Conservation (phyloP, 2,888 invertebrate species). For the Ethmia dodecea region DNA sequence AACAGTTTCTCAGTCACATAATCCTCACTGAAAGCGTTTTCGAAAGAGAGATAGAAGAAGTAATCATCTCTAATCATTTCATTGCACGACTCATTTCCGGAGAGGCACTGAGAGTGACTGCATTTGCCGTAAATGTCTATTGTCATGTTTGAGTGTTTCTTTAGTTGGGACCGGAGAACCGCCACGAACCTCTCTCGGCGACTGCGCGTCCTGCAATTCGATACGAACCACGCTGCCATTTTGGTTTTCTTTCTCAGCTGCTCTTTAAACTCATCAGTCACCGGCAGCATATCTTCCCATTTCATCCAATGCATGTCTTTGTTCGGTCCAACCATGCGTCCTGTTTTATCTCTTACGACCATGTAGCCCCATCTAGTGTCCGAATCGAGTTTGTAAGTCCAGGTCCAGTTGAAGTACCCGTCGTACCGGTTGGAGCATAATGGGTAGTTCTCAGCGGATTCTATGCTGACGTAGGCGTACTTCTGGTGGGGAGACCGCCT, state of each 20-base stretch:
- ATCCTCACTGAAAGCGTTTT: slow-evolving; percentile 40
- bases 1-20: slow-evolving; percentile 48
- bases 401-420: slow-evolving; percentile 59
- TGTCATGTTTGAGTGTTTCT: neutral
- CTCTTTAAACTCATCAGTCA: slow-evolving; percentile 20
- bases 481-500: slow-evolving; percentile 42
- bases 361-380: slow-evolving; percentile 54
- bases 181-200: slow-evolving; percentile 22
- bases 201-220: slow-evolving; percentile 32
- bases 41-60: slow-evolving; percentile 47
- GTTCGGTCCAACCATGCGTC: slow-evolving; percentile 43
- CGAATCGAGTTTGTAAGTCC: slow-evolving; percentile 52
- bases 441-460: slow-evolving; percentile 49
- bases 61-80: slow-evolving; percentile 33
- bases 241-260: slow-evolving; percentile 28
- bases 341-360: slow-evolving; percentile 36
- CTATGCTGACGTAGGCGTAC: slow-evolving; percentile 48
- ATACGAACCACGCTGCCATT: slow-evolving; percentile 41
- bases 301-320: slow-evolving; percentile 46
- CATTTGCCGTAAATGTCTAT: slow-evolving; percentile 41
- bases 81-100: slow-evolving; percentile 23
- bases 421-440: slow-evolving; percentile 35
- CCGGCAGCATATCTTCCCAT: slow-evolving; percentile 32
- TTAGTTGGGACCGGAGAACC: slow-evolving; percentile 26
- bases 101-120: slow-evolving; percentile 29